These are phyloP conservation scores for Coregonus sp. DNA, from an alignment of 2,797 vertebrate genomes.

Conservation along the genomic window DNA sequence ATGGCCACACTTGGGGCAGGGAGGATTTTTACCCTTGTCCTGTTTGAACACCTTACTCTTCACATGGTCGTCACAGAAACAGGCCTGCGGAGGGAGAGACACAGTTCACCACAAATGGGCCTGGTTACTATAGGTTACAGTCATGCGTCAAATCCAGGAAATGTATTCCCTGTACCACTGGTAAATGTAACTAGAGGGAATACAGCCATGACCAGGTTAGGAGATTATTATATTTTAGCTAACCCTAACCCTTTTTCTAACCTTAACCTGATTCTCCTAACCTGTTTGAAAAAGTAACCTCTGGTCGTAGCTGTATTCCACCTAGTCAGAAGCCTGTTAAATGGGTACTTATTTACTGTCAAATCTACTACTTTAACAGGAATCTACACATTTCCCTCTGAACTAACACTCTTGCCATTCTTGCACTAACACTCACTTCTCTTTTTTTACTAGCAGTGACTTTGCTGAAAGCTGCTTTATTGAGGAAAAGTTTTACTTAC, in stretches of 20 bases:
- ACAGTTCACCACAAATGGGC: background rate
- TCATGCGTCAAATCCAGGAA: background rate
- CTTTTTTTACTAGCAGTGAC: background rate
- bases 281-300: too few relatives aligned
- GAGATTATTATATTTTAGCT: too few relatives aligned
- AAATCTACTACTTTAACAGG: background rate
- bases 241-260: too few relatives aligned
- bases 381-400: background rate
- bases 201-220: too few relatives aligned
- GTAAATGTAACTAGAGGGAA: background rate
- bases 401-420: background rate
- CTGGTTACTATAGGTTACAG: background rate
- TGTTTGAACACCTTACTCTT: constrained; percentile 97
- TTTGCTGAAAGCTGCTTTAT: too few relatives aligned
- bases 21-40: constrained; percentile 92
- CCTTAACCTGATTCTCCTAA: too few relatives aligned
- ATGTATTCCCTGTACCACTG: background rate
- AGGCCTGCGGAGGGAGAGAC: constrained; percentile 76
- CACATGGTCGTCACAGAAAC: constrained; percentile 93
- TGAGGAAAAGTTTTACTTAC: too few relatives aligned
- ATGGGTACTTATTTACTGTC: background rate
- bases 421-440: too few relatives aligned
- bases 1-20: constrained; percentile 96
- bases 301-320: too few relatives aligned
- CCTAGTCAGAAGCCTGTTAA: too few relatives aligned